A percentile compares a stretch with the other conserved stretches of the same genome.
These are phyloP conservation scores for Ictidomys tridecemlineatus DNA, from an alignment of 2,113 vertebrate species.

Conservation along the genomic window DNA sequence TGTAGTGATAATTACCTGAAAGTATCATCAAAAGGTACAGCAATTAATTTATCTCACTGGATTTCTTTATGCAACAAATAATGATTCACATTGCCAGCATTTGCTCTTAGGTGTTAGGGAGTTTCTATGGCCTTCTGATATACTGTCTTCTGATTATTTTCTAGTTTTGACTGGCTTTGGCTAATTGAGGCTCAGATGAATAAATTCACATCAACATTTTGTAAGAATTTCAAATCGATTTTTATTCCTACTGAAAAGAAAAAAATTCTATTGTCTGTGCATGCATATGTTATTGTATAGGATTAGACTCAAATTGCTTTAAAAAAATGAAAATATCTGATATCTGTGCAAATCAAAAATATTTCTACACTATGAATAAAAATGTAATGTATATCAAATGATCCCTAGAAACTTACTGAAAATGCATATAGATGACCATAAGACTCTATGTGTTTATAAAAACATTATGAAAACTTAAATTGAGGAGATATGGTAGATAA, in stretches of 20 bases:
- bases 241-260: neutral
- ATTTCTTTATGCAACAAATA: too few relatives aligned
- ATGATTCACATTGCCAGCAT: too few relatives aligned
- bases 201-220: neutral
- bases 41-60: too few relatives aligned
- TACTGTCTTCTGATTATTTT: too few relatives aligned
- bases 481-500: neutral
- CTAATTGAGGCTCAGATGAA: neutral
- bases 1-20: too few relatives aligned
- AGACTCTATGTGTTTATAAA: neutral
- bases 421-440: neutral
- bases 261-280: neutral
- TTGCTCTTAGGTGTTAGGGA: too few relatives aligned
- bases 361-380: neutral
- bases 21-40: too few relatives aligned
- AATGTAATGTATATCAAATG: neutral
- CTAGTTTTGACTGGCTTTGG: neutral
- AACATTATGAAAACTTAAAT: neutral
- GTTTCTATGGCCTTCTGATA: too few relatives aligned
- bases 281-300: neutral
- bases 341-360: neutral
- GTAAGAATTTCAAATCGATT: neutral
- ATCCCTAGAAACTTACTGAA: neutral
- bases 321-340: neutral
- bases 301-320: neutral